Evolutionary conservation across 37 sponge, comb jelly and placozoan species (phyloP), one percentile per base, ranked within the genome.

Genomic region (Dysidea cf. avara): DNA sequence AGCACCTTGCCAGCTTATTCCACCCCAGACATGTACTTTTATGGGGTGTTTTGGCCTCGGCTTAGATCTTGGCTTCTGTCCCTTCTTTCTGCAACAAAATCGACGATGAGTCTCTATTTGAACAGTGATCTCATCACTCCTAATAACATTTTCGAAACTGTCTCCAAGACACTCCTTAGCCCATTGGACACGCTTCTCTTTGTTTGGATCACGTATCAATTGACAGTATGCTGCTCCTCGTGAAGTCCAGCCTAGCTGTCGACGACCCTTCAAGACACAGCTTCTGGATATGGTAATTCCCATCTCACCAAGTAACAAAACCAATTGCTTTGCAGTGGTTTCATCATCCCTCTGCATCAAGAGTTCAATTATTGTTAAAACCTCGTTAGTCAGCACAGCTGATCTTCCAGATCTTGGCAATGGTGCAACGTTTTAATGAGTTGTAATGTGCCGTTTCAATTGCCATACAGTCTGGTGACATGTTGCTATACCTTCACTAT

Each of bases 41-140:
- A n/a, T n/a, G n/a, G n/a, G n/a, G n/a, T n/a, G n/a, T n/a, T n/a
- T 61, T 18, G 7, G 62, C 17, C 62, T 31, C 17, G 62, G 62
- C 32, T 61, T 61, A 25, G 28, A 61, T 5, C 62, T 31, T 33
- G 31, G 31, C 32, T 61, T 61, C 32, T 61, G 64, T 9, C 64
- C 64, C 7, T 31, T 63, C 38, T 63, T 49, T 18, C 20, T 17
- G 32, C 71, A 71, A 20, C 36, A 53, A 53, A 71, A 71, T 7
- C 71, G 54, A 37, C 71, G 54, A 31, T 71, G 71, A 22, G 71
- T 33, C 56, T 71, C 71, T 56, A 71, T 24, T 53, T 71, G 71
- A 31, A 71, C 56, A 18, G 71, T 53, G 54, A 37, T 53, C 36
- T 71, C 56, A 34, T 71, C 56, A 20, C 56, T 53, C 71, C 71